Base-by-base conservation (phyloP, 2,113 vertebrate species). In the Corythaeola cristata region DNA sequence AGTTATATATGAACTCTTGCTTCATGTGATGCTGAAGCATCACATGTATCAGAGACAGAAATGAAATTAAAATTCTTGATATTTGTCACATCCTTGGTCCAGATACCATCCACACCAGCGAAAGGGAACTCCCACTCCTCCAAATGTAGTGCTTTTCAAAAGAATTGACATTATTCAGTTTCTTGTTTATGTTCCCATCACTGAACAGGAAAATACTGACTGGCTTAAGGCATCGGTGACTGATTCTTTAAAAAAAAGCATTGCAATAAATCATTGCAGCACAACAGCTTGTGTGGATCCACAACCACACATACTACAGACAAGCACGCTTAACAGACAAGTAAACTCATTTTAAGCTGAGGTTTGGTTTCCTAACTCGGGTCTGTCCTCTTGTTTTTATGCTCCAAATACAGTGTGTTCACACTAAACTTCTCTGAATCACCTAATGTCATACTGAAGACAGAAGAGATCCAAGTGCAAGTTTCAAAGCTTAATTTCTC, bases 41-140 rank as follows among this genome's bases (percentile, higher is more conserved):
- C 69, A 75, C 3, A 0, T 39, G 17, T 2, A 24, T 17, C 21
- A 27, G 35, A 66, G 8, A 41, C 0, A 0, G 56, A 79, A 76
- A 66, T 15, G 63, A 41, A 87, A 44, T 10, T 35, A 21, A 60
- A 45, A 44, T 30, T 68, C 44, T 32, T 0, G 0, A 0, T 27
- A 33, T n/a, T 3, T 58, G 13, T 18, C 22, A 35, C n/a, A 21
- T 28, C 32, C 37, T 64, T 53, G 6, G 27, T 10, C 23, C 45
- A 71, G 56, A 39, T 15, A 55, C 5, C 39, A 66, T 8, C 19
- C 52, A 66, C 28, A 12, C 3, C 0, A 55, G 39, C 2, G 3
- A 67, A 27, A 50, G 32, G 17, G 27, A 89, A 73, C 39, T 77
- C 33, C 17, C 20, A 47, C 33, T 50, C 62, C 67, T 20, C 41